These are phyloP conservation scores for Girardia tigrina DNA, from an alignment of 2,888 invertebrate species.

Conservation along the genomic window DNA sequence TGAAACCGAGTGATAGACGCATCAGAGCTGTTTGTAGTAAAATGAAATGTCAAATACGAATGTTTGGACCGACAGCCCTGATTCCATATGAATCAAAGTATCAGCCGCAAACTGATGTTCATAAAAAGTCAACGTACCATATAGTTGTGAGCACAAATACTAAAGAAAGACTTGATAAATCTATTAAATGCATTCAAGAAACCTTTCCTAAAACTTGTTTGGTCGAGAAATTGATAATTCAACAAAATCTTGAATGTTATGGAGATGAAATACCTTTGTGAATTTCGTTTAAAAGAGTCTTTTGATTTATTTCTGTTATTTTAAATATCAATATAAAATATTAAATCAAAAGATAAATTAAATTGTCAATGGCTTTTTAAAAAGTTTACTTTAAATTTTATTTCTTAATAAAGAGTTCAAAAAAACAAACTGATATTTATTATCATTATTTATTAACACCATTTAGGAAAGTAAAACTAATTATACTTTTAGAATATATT, in stretches of 20 bases:
- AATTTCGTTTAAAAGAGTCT: neutral
- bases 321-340: neutral
- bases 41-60: neutral
- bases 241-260: neutral
- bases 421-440: too few relatives aligned
- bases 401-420: too few relatives aligned
- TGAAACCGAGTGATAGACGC: neutral
- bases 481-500: too few relatives aligned
- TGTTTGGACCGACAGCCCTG: neutral
- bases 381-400: too few relatives aligned
- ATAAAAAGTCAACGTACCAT: neutral
- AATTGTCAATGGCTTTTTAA: too few relatives aligned
- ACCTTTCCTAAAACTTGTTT: constrained; percentile 8
- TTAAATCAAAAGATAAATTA: too few relatives aligned
- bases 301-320: constrained; percentile 10
- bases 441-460: too few relatives aligned
- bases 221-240: neutral
- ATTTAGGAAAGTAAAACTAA: too few relatives aligned
- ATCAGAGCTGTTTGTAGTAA: constrained; percentile 11
- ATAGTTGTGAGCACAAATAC: neutral
- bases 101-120: neutral
- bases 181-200: constrained; percentile 1
- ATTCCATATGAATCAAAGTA: neutral
- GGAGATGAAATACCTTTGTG: constrained; percentile 16
- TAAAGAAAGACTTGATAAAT: neutral